These are phyloP conservation scores for Acanthaster planci DNA, from an alignment of 35 echinoderm and acorn worm genomes.

Conservation along the genomic window DNA sequence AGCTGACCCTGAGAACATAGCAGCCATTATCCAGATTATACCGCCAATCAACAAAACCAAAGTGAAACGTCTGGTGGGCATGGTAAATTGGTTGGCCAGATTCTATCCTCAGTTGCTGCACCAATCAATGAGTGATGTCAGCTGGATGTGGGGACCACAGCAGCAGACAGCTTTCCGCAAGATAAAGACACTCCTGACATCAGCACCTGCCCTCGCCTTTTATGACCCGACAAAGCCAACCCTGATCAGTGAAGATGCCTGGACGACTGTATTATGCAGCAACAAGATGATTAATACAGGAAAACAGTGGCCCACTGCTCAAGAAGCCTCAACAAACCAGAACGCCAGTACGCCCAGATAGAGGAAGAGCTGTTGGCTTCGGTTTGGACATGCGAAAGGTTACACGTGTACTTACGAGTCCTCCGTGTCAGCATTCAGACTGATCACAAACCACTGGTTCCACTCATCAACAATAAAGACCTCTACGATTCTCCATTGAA, in stretches of 20 bases:
- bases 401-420: conserved; percentile 14
- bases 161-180: conserved; percentile 12
- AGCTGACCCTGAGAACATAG: not conserved
- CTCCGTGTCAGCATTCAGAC: not conserved
- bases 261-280: not conserved
- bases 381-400: not conserved
- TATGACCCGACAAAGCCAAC: not conserved
- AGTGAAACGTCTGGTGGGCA: not conserved
- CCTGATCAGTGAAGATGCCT: not conserved
- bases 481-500: not conserved
- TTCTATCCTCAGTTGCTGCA: too few relatives aligned
- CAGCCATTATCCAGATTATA: not conserved
- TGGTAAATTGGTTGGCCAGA: too few relatives aligned
- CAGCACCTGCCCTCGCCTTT: not conserved
- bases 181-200: conserved; percentile 8
- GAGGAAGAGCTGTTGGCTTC: not conserved
- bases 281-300: not conserved
- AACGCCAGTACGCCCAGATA: conserved; percentile 22
- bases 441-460: conserved; percentile 33
- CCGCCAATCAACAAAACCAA: not conserved
- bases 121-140: not conserved
- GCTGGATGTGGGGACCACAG: conserved; percentile 1
- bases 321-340: not conserved
- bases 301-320: conserved; percentile 34
- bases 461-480: conserved; percentile 24